Conservation (phyloP, 2,797 vertebrate genomes). For the Lateolabrax maculatus region DNA sequence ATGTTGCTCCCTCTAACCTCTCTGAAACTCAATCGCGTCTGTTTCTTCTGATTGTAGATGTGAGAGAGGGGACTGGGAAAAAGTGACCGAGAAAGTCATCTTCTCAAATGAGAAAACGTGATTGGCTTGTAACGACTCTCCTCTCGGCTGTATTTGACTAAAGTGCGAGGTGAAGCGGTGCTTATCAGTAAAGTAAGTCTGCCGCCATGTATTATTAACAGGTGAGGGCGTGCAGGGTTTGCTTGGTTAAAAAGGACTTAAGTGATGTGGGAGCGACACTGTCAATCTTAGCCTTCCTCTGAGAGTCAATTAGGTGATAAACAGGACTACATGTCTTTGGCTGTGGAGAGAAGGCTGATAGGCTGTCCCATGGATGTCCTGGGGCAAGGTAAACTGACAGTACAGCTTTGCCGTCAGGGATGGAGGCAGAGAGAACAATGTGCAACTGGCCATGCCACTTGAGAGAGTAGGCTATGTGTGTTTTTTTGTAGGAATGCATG, state of each 20-base stretch:
- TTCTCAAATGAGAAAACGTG: constrained; percentile 62
- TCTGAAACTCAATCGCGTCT: constrained; percentile 31
- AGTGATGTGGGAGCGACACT: constrained; percentile 82
- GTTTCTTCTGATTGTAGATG: constrained; percentile 59
- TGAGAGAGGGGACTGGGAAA: constrained; percentile 45
- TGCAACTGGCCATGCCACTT: constrained; percentile 61
- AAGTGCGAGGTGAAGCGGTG: constrained; percentile 56
- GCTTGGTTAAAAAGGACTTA: constrained; percentile 82
- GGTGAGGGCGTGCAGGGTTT: constrained; percentile 74
- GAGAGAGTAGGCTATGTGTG: constrained; percentile 61
- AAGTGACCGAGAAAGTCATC: constrained; percentile 65
- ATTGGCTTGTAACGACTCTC: constrained; percentile 62
- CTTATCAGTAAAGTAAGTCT: constrained; percentile 82
- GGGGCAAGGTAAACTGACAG: constrained; percentile 88
- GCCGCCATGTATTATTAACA: constrained; percentile 85
- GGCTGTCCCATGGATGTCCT: constrained; percentile 87
- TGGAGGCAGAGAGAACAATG: constrained; percentile 78
- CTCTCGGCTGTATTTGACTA: constrained; percentile 64
- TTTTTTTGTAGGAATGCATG: constrained; percentile 47
- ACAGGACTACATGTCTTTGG: constrained; percentile 84
- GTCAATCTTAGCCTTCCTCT: constrained; percentile 86
- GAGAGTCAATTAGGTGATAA: constrained; percentile 93
- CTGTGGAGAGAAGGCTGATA: constrained; percentile 82
- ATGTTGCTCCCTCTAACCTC: constrained; percentile 51
- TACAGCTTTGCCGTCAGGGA: constrained; percentile 81